Evolutionary conservation across 2,888 invertebrate genomes (phyloP).

Genomic region (Parnassius mnemosyne): DNA sequence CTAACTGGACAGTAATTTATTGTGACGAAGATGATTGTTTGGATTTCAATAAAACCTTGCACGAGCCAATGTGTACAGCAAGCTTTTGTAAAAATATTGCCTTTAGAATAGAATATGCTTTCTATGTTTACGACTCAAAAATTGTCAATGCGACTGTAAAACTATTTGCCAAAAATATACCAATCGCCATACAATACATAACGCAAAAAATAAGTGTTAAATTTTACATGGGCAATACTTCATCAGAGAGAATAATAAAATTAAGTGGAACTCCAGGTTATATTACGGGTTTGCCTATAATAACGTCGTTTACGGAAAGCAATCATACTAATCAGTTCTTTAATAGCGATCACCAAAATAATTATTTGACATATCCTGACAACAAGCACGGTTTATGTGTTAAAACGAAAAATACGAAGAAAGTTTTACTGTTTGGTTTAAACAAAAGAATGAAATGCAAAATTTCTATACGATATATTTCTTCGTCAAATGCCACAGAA

Average conservation of each 20-base stretch:
- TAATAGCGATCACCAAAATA: conserved; percentile 40
- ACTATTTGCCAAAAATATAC: conserved; percentile 48
- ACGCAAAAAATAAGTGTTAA: conserved; percentile 55
- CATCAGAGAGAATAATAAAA: conserved; percentile 46
- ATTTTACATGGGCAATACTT: conserved; percentile 54
- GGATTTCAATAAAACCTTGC: conserved; percentile 49
- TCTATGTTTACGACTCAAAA: conserved; percentile 55
- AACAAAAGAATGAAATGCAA: conserved; percentile 73
- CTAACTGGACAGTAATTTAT: conserved; percentile 57
- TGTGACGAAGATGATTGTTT: conserved; percentile 51
- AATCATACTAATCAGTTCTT: conserved; percentile 59
- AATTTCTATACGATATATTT: conserved; percentile 18
- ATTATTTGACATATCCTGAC: conserved; percentile 49
- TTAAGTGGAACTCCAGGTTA: conserved; percentile 91
- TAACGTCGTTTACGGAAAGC: conserved; percentile 55
- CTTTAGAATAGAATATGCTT: conserved; percentile 55
- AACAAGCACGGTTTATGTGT: conserved; percentile 69
- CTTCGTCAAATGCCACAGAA: conserved; percentile 41
- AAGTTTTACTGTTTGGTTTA: conserved; percentile 67
- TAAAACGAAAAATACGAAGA: conserved; percentile 49
- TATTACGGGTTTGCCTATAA: conserved; percentile 82
- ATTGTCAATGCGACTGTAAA: conserved; percentile 59
- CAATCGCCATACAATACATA: conserved; percentile 42
- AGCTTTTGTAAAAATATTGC: conserved; percentile 56
- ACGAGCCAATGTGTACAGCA: conserved; percentile 58